A percentile compares a stretch with the other conserved stretches of the same genome.
These are phyloP conservation scores for human DNA, from an alignment of 2,113 vertebrate species.

Conservation along the genomic window DNA sequence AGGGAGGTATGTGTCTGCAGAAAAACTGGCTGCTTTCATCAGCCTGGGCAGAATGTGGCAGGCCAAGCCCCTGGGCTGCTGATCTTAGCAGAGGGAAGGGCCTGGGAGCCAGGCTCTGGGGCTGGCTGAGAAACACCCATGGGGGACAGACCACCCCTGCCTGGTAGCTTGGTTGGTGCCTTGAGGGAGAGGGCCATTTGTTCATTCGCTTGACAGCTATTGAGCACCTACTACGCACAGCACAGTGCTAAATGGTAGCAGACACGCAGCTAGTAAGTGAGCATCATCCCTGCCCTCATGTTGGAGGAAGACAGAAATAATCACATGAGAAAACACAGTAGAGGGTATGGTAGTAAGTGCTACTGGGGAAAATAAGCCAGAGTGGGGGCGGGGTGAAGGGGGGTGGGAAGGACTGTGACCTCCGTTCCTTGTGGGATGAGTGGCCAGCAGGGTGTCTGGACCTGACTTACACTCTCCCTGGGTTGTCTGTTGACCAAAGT, in stretches of 20 bases:
- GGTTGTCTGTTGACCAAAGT: not conserved
- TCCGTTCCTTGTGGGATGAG: not conserved
- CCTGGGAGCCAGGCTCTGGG: not conserved
- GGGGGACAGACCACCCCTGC: not conserved
- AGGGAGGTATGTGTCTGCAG: not conserved
- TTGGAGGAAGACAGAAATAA: not conserved
- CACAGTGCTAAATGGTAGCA: not conserved
- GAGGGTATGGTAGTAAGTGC: not conserved
- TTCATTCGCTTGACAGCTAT: not conserved
- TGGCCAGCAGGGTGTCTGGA: not conserved
- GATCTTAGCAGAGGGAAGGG: not conserved
- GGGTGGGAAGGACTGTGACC: rapidly evolving
- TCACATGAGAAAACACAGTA: not conserved
- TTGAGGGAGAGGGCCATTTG: not conserved
- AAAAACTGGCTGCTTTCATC: not conserved
- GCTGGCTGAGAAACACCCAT: not conserved
- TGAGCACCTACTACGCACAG: not conserved
- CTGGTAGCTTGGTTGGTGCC: not conserved
- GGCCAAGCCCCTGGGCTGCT: not conserved
- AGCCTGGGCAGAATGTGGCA: not conserved
- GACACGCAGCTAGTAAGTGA: not conserved
- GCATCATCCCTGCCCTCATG: too few relatives aligned
- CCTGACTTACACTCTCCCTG: not conserved
- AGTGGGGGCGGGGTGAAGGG: rapidly evolving
- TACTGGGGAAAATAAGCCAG: not conserved